Percentiles rank a stretch among this genome's conserved stretches.
These are phyloP conservation scores for Oryzias melastigma DNA, from an alignment of 2,113 vertebrate genomes.

Conservation along the genomic window DNA sequence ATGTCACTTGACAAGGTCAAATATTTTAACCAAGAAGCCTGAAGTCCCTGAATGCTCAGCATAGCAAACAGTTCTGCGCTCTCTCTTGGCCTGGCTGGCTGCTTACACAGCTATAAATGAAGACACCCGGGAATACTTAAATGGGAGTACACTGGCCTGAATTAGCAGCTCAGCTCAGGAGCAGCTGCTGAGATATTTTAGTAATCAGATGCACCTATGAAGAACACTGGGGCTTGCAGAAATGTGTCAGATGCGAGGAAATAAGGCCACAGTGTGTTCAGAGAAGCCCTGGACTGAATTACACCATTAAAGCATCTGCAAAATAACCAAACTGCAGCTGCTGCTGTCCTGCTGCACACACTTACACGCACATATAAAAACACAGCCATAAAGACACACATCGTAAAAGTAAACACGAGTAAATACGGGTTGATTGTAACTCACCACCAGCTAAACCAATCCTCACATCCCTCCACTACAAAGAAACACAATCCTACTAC, in stretches of 20 bases:
- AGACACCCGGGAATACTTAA: slow-evolving; percentile 71
- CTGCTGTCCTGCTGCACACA: slow-evolving; percentile 3
- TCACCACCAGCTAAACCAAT: too few species aligned
- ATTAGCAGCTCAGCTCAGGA: slow-evolving; percentile 73
- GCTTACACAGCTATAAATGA: slow-evolving; percentile 71
- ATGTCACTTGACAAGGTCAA: slow-evolving; percentile 76
- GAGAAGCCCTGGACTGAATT: slow-evolving; percentile 4
- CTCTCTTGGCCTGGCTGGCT: slow-evolving; percentile 49
- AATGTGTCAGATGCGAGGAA: slow-evolving; percentile 45
- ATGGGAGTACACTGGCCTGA: slow-evolving; percentile 68
- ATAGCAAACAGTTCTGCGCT: slow-evolving; percentile 59
- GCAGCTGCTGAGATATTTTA: slow-evolving; percentile 73
- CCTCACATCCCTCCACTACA: too few species aligned
- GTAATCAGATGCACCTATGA: slow-evolving; percentile 69
- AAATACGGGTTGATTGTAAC: too few species aligned
- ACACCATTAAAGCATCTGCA: slow-evolving; percentile 11
- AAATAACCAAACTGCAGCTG: background rate
- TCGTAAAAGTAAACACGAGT: too few species aligned
- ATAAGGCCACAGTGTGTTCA: slow-evolving; percentile 27
- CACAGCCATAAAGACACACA: too few species aligned
- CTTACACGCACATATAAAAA: too few species aligned
- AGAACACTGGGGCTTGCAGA: slow-evolving; percentile 58
- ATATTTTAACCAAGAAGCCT: slow-evolving; percentile 69
- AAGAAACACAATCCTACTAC: too few species aligned
- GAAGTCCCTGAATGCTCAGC: slow-evolving; percentile 62